Evolutionary conservation across 2,113 vertebrate genomes (phyloP), one percentile per base, ranked within the genome.

Genomic region (Ageneiosus marmoratus): DNA sequence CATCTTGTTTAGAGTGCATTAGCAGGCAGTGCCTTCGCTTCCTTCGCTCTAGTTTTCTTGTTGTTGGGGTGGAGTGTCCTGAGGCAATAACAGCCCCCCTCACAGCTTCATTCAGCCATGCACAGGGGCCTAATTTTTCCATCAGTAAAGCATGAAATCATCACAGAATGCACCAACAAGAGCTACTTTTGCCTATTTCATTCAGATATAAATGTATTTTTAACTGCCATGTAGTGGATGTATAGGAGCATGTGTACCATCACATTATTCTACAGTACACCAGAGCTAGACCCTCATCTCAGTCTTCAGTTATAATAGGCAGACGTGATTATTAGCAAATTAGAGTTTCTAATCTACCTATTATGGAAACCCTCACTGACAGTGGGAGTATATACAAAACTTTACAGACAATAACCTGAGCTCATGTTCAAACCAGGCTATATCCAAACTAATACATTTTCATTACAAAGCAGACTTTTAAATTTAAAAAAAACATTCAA

Each of bases 101-200:
- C 95, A 93, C 92, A 94, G 94, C 94, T 94, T 95, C 95, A 96
- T 95, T 96, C 94, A 94, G 87, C 92, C 94, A 96, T 95, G 95
- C 93, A 94, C 95, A 92, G 90, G 95, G 95, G 95, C 92, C 95
- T 97, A 95, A 96, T 97, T 98, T n/a, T 98, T 96, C 95, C 94
- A 96, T 97, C 95, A 94, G 95, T 92, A 98, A 97, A 97, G 96
- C 95, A 96, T 96, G 95, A 99, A 98, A 97, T 98, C 95, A 96
- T 93, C 92, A 92, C 94, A 96, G 94, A 97, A 96, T 94, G 93
- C 94, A 93, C 95, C 95, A 97, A 96, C 95, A 96, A 76, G 76
- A 79, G 83, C 44, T 27, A 16, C 73, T 74, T 70, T 18, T 91
- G 94, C 29, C 24, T 44, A 20, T 7, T 12, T 29, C 72, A 46